These are phyloP conservation scores for Agrilus cyanescens DNA, from an alignment of 2,888 invertebrate genomes.

Conservation along the genomic window DNA sequence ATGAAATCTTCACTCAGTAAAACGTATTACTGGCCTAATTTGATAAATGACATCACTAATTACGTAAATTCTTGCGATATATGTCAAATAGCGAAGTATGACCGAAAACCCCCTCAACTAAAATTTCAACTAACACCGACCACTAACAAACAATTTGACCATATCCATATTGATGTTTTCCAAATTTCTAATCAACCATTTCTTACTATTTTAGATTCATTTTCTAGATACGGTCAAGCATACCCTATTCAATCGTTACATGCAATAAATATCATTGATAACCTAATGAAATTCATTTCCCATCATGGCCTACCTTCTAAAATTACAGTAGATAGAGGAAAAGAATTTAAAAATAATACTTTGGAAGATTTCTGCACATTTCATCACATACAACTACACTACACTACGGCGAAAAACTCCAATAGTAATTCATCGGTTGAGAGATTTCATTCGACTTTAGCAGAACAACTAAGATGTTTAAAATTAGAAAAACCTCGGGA, in stretches of 20 bases:
- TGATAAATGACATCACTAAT: not conserved
- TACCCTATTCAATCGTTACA: slow-evolving; percentile 6
- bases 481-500: slow-evolving; percentile 2
- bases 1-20: too few relatives aligned
- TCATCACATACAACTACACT: slow-evolving; percentile 11
- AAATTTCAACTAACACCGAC: too few relatives aligned
- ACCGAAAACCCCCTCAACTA: too few relatives aligned
- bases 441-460: slow-evolving; percentile 6
- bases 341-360: slow-evolving; percentile 8
- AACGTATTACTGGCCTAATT: not conserved
- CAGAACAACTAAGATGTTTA: slow-evolving; percentile 4
- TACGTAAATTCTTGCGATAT: too few relatives aligned
- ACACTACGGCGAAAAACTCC: slow-evolving; percentile 8
- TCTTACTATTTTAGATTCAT: too few relatives aligned
- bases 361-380: slow-evolving; percentile 9
- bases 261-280: slow-evolving; percentile 8
- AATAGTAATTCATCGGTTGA: slow-evolving; percentile 9
- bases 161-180: too few relatives aligned
- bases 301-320: slow-evolving; percentile 9
- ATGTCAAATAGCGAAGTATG: too few relatives aligned
- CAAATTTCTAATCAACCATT: too few relatives aligned
- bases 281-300: slow-evolving; percentile 7
- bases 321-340: slow-evolving; percentile 8
- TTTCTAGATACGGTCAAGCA: slow-evolving; percentile 10
- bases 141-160: too few relatives aligned